These are phyloP conservation scores for Lasioglossum zephyrum DNA, from an alignment of 2,888 invertebrate genomes.

Conservation along the genomic window DNA sequence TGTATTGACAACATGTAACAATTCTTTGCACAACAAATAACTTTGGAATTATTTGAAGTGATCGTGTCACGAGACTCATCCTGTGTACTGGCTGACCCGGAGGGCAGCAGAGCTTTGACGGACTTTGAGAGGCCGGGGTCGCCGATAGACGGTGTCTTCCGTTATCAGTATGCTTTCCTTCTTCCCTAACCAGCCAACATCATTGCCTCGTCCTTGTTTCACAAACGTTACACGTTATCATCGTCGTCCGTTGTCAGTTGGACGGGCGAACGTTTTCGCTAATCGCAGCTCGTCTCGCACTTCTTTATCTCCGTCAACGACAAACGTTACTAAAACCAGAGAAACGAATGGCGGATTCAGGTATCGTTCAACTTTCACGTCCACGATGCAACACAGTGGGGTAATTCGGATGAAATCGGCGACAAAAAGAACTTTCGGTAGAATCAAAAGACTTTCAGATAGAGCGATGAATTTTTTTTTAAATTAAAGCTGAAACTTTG, in stretches of 20 bases:
- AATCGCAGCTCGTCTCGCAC: neutral
- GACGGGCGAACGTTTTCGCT: neutral
- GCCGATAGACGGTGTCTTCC: constrained; percentile 72
- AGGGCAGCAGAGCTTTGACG: constrained; percentile 68
- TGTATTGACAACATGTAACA: too few species aligned
- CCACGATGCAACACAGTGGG: neutral
- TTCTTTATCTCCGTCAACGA: neutral
- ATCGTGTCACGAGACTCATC: too few species aligned
- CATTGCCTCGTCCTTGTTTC: constrained; percentile 20
- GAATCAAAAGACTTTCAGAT: too few species aligned
- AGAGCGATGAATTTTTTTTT: too few species aligned
- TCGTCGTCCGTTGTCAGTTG: neutral
- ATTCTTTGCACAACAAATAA: too few species aligned
- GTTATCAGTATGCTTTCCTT: constrained; percentile 66
- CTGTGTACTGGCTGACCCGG: constrained; percentile 60
- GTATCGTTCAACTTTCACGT: neutral
- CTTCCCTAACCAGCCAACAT: constrained; percentile 7
- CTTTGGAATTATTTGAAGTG: too few species aligned
- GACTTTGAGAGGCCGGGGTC: constrained; percentile 82
- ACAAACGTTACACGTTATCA: constrained; percentile 11
- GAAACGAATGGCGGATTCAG: neutral
- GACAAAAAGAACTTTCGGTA: too few species aligned
- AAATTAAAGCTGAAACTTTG: too few species aligned
- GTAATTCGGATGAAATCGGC: too few species aligned
- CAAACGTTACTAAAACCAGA: neutral